Evolutionary conservation across 1,140 invertebrate species (phyloP).

Genomic region (Zaprionus africanus): DNA sequence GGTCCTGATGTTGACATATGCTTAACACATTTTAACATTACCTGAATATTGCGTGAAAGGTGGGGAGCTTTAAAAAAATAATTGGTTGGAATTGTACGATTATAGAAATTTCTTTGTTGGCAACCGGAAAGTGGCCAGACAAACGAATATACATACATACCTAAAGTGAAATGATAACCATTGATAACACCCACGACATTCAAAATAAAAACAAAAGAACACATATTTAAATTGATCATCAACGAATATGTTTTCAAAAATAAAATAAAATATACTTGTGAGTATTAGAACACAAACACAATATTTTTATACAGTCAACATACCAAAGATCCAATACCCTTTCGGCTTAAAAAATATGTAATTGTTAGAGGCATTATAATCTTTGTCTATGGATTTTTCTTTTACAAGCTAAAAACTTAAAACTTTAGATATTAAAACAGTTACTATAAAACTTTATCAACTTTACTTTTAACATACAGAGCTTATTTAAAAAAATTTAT

Average conservation of each 20-base stretch:
- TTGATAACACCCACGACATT: conserved; percentile 80
- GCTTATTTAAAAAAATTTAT: no score
- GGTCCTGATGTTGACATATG: background rate
- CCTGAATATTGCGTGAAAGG: background rate
- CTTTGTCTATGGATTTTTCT: no score
- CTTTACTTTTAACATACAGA: no score
- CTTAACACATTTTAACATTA: conserved; percentile 22
- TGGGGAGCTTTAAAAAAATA: conserved; percentile 16
- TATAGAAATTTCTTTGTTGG: conserved; percentile 66
- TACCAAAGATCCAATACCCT: background rate
- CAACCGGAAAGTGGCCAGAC: conserved; percentile 77
- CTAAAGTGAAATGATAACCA: conserved; percentile 56
- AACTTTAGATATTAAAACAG: no score
- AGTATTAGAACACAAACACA: background rate
- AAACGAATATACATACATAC: conserved; percentile 9
- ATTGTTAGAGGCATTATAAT: no score
- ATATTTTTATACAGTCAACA: background rate
- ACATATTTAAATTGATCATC: conserved; percentile 28
- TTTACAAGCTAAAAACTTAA: no score
- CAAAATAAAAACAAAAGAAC: conserved; percentile 48
- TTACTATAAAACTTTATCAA: no score
- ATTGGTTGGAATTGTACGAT: background rate
- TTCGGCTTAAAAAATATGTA: no score
- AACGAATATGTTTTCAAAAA: conserved; percentile 15
- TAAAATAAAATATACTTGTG: background rate